Percentiles rank a stretch among this genome's conserved stretches.
Evolutionary conservation across 2,888 invertebrate genomes (phyloP).

Genomic region (Plebejus melissa): DNA sequence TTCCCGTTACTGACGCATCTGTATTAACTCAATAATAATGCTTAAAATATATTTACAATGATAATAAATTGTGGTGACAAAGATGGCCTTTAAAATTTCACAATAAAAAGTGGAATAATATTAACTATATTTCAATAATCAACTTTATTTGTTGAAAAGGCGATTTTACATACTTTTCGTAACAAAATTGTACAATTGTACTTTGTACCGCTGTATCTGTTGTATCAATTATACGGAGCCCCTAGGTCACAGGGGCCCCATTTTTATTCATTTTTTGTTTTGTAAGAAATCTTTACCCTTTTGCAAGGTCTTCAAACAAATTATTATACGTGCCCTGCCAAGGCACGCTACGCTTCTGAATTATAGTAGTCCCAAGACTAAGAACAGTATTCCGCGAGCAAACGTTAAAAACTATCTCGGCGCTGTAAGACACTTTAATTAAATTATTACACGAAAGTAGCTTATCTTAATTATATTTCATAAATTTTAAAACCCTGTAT

Average conservation of each 20-base stretch:
- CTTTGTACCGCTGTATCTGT: no score
- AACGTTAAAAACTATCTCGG: slow-evolving; percentile 19
- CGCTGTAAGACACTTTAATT: slow-evolving; percentile 16
- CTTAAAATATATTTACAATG: not conserved
- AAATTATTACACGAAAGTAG: slow-evolving; percentile 16
- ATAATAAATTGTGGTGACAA: not conserved
- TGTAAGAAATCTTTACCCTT: no score
- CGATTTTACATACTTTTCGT: no score
- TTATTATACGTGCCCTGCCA: not conserved
- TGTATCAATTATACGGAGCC: no score
- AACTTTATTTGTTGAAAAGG: not conserved
- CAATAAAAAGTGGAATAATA: not conserved
- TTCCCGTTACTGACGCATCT: slow-evolving; percentile 4
- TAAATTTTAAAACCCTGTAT: slow-evolving; percentile 11
- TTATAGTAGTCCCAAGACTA: not conserved
- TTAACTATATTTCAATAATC: not conserved
- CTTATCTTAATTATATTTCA: slow-evolving; percentile 25
- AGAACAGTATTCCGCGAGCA: not conserved
- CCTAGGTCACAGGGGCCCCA: no score
- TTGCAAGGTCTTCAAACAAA: not conserved
- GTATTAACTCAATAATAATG: slow-evolving; percentile 12
- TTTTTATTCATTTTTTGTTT: no score
- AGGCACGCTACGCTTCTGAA: not conserved
- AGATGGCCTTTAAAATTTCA: not conserved
- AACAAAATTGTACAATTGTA: no score